A percentile compares a stretch with the other conserved stretches of the same genome.
These are phyloP conservation scores for Girardinus metallicus DNA, from an alignment of 2,797 vertebrate genomes.

Conservation along the genomic window DNA sequence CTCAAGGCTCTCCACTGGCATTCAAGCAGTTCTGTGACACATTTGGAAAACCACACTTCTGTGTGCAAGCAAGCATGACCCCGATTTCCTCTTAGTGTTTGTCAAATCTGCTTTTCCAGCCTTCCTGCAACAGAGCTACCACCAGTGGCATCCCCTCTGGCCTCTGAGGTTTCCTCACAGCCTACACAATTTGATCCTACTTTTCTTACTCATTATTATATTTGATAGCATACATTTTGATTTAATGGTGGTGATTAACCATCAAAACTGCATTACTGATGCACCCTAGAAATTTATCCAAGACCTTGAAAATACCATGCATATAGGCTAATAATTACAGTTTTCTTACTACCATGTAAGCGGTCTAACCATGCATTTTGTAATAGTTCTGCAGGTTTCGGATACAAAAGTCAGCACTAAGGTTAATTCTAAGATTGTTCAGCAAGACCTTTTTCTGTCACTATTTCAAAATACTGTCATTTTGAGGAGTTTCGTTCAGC, in stretches of 20 bases:
- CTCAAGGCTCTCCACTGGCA: neutral
- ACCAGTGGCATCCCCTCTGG: neutral
- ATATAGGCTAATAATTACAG: neutral
- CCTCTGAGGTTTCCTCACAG: neutral
- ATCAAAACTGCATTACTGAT: neutral
- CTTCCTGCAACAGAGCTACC: neutral
- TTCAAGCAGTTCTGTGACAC: neutral
- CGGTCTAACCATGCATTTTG: neutral
- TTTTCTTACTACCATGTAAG: neutral
- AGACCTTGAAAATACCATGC: neutral
- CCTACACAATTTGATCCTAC: neutral
- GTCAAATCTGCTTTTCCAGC: neutral
- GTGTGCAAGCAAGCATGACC: neutral
- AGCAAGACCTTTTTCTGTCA: too few relatives aligned
- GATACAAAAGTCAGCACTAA: neutral
- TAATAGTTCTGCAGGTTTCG: neutral
- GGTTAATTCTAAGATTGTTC: too few relatives aligned
- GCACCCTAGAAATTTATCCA: neutral
- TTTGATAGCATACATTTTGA: neutral
- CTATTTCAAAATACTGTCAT: too few relatives aligned
- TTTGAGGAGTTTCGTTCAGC: too few relatives aligned
- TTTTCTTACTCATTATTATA: neutral
- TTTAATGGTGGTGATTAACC: neutral
- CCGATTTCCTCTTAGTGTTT: neutral
- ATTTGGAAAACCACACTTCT: neutral